Conservation (phyloP, 2,797 vertebrate species). For the Jordanella pulchra region DNA sequence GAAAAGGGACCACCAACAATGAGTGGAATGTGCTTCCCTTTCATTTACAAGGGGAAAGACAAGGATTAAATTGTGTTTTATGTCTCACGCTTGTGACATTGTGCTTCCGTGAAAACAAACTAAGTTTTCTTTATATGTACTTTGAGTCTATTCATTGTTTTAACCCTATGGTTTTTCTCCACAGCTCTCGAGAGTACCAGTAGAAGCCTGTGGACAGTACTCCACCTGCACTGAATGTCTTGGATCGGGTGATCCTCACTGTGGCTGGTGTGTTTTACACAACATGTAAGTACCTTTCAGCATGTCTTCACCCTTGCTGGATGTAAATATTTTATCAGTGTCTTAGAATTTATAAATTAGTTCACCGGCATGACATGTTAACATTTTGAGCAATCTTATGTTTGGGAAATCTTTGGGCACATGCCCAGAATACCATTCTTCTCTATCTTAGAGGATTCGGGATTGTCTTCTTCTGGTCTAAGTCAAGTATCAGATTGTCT, state of each 20-base stretch:
- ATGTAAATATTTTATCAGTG: conserved; percentile 4
- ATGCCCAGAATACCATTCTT: conserved; percentile 47
- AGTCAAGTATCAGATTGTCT: conserved; percentile 64
- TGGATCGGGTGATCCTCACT: conserved; percentile 95
- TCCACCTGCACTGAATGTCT: conserved; percentile 88
- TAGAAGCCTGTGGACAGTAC: conserved; percentile 93
- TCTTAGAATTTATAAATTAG: conserved; percentile 5
- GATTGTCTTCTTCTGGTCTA: conserved; percentile 25
- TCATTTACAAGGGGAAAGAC: not conserved
- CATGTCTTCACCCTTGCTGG: not conserved
- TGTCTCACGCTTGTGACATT: not conserved
- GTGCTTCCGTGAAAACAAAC: no score
- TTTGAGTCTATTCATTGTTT: not conserved
- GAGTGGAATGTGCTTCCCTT: no score
- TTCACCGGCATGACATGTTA: conserved; percentile 9
- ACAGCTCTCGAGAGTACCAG: conserved; percentile 92
- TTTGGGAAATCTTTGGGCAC: conserved; percentile 50
- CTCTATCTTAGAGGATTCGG: conserved; percentile 49
- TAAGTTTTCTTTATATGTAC: not conserved
- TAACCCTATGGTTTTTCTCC: conserved; percentile 33
- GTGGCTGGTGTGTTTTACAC: conserved; percentile 98
- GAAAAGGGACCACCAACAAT: no score
- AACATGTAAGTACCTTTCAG: conserved; percentile 87
- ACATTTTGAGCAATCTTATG: conserved; percentile 23
- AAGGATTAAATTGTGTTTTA: not conserved